phyloP scores from a whole-genome alignment of 92 coral and sea anemone species.

The Parazoanthus darwini region DNA sequence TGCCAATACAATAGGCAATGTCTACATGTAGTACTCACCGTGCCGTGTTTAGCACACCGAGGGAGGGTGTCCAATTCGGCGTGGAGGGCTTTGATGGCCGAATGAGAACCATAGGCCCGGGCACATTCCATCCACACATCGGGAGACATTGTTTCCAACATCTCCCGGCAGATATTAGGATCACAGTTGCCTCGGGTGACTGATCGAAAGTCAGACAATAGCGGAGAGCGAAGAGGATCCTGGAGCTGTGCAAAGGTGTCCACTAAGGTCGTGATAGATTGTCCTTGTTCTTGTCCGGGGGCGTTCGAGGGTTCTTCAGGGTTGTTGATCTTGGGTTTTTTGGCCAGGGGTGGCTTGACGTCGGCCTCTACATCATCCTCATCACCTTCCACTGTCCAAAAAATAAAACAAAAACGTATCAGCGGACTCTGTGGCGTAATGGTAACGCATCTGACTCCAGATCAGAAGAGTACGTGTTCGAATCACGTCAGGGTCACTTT shows the following conservation, averaged over 20 bases:
- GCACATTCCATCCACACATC: conserved; percentile 6
- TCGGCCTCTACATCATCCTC: neutral
- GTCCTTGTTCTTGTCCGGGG: conserved; percentile 1
- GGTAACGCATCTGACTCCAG: too few relatives aligned
- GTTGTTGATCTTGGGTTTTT: neutral
- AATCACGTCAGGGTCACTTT: too few relatives aligned
- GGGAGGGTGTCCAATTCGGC: conserved; percentile 8
- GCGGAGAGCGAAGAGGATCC: conserved; percentile 1
- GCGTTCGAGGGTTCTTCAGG: conserved; percentile 8
- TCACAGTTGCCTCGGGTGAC: conserved; percentile 8
- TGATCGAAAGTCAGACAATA: conserved; percentile 4
- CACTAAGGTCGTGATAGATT: neutral
- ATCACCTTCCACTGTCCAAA: conserved; percentile 1
- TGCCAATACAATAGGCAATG: neutral
- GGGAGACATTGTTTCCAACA: conserved; percentile 5
- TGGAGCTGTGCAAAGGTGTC: neutral
- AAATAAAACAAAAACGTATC: conserved; percentile 1
- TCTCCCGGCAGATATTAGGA: conserved; percentile 6
- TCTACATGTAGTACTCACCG: conserved; percentile 2
- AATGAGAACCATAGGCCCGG: conserved; percentile 7
- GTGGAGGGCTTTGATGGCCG: conserved; percentile 8
- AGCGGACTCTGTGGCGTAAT: conserved; percentile 2
- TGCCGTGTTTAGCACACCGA: conserved; percentile 7
- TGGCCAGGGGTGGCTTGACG: conserved; percentile 1
- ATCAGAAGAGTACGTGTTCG: too few relatives aligned